Conservation (phyloP, 2,797 vertebrate genomes). For the Falco columbarius region DNA sequence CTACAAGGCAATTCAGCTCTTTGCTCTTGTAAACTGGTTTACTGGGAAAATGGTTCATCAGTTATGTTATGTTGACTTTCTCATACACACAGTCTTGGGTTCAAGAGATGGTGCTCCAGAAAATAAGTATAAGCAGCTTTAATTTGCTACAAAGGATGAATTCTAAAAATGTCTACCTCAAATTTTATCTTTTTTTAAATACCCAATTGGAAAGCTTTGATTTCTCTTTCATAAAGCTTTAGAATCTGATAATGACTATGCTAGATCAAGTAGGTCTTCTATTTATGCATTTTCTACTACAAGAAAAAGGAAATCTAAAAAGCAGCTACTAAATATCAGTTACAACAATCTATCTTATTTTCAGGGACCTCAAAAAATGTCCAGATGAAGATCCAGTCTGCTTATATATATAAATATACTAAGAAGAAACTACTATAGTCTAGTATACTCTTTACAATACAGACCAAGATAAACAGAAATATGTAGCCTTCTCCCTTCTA, state of each 20-base stretch:
- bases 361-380: not conserved
- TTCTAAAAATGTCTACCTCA: not conserved
- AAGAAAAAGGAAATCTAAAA: not conserved
- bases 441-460: not conserved
- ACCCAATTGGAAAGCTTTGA: not conserved
- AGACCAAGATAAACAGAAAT: not conserved
- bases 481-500: not conserved
- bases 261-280: not conserved
- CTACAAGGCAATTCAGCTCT: not conserved
- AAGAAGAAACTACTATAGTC: not conserved
- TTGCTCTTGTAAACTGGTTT: not conserved
- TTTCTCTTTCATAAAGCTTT: not conserved
- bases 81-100: not conserved
- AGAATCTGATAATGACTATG: not conserved
- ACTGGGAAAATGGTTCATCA: not conserved
- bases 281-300: not conserved
- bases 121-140: not conserved
- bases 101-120: not conserved
- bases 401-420: not conserved
- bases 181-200: not conserved
- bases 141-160: not conserved
- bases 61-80: not conserved
- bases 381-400: not conserved
- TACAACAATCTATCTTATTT: not conserved
- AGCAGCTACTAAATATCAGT: not conserved